A percentile compares a stretch with the other conserved stretches of the same genome.
Conservation (phyloP, 2,797 vertebrate genomes). For the Acomys russatus region DNA sequence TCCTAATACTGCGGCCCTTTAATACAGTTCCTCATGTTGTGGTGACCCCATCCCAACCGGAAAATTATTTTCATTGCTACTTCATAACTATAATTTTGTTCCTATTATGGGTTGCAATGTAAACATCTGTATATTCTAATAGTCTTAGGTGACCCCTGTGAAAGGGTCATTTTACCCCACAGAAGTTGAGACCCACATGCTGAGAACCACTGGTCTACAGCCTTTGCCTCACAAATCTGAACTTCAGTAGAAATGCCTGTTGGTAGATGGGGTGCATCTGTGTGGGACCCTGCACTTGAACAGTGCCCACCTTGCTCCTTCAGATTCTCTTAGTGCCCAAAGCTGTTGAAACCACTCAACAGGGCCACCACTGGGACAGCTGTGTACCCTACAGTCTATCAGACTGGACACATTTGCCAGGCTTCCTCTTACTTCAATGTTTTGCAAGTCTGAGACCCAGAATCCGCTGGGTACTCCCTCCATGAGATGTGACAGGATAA, state of each 20-base stretch:
- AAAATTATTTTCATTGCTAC: too few relatives aligned
- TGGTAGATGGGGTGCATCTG: not conserved
- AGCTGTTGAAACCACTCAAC: not conserved
- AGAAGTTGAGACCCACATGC: not conserved
- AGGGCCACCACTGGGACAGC: not conserved
- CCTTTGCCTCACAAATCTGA: not conserved
- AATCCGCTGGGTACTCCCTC: not conserved
- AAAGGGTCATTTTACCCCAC: not conserved
- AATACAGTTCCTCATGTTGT: not conserved
- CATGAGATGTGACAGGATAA: not conserved
- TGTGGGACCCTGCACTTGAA: not conserved
- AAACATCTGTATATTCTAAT: not conserved
- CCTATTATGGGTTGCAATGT: not conserved
- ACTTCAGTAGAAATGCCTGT: too few relatives aligned
- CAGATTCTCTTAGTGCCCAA: not conserved
- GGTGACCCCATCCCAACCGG: not conserved
- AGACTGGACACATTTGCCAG: not conserved
- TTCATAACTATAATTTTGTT: not conserved
- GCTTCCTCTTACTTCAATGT: not conserved
- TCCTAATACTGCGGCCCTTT: not conserved
- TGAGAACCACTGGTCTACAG: not conserved
- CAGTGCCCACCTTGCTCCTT: not conserved
- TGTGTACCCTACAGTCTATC: not conserved
- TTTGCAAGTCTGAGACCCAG: not conserved
- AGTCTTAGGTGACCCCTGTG: not conserved